phyloP scores from a whole-genome alignment of 2,113 vertebrate genomes.

The Caracal caracal region DNA sequence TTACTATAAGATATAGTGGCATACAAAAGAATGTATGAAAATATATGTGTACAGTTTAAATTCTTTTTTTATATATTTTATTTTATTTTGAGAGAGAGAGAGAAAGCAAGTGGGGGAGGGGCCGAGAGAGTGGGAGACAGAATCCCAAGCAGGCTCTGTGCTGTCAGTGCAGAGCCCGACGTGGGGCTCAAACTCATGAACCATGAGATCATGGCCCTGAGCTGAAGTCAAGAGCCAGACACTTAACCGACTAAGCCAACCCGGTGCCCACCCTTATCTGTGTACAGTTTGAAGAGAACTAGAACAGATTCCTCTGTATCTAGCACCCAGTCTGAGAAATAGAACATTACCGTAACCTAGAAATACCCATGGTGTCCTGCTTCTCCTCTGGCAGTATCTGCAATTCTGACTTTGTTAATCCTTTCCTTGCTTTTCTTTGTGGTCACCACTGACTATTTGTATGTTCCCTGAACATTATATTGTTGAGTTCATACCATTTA shows the following conservation, averaged over 20 bases:
- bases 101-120: too few species aligned
- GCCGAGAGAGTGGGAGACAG: too few species aligned
- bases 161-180: too few species aligned
- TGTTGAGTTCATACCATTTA: not conserved
- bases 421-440: not conserved
- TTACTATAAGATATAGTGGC: not conserved
- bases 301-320: not conserved
- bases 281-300: constrained; percentile 24
- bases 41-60: not conserved
- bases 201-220: too few species aligned
- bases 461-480: not conserved
- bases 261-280: not conserved
- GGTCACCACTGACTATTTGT: not conserved
- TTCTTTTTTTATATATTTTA: too few species aligned
- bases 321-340: not conserved
- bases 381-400: not conserved
- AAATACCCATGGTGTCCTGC: not conserved
- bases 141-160: too few species aligned
- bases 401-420: not conserved
- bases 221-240: too few species aligned
- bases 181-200: too few species aligned
- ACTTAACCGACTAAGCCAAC: too few species aligned
- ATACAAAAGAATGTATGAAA: not conserved
- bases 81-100: too few species aligned
- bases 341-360: not conserved